These are phyloP conservation scores for Peromyscus melanophrys DNA, from an alignment of 2,797 vertebrate species.

Conservation along the genomic window DNA sequence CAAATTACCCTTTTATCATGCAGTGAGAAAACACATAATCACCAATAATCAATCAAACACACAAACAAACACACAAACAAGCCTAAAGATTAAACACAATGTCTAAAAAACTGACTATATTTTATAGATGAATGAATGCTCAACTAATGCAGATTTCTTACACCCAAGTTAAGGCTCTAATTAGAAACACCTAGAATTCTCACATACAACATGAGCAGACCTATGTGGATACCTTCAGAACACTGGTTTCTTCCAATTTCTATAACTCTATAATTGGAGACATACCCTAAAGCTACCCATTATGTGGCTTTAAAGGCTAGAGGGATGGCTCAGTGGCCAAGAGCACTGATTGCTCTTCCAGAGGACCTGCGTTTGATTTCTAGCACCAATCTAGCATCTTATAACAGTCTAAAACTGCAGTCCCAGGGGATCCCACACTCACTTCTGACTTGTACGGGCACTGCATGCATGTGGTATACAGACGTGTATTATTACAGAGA, in stretches of 20 bases:
- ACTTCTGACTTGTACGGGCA: neutral
- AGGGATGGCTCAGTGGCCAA: neutral
- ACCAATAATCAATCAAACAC: neutral
- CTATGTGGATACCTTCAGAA: neutral
- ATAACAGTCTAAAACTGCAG: neutral
- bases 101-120: neutral
- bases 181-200: neutral
- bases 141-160: neutral
- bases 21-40: conserved; percentile 9
- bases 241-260: neutral
- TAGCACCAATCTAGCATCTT: neutral
- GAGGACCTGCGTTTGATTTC: neutral
- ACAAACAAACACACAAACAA: neutral
- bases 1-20: conserved; percentile 35
- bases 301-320: neutral
- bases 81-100: neutral
- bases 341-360: neutral
- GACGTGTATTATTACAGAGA: neutral
- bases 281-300: neutral
- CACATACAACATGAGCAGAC: neutral
- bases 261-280: neutral
- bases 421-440: neutral
- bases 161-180: neutral
- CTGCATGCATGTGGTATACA: neutral
- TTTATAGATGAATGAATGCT: conserved; percentile 11